These are phyloP conservation scores for Buceros bicornis DNA, from an alignment of 2,797 vertebrate species.

Conservation along the genomic window DNA sequence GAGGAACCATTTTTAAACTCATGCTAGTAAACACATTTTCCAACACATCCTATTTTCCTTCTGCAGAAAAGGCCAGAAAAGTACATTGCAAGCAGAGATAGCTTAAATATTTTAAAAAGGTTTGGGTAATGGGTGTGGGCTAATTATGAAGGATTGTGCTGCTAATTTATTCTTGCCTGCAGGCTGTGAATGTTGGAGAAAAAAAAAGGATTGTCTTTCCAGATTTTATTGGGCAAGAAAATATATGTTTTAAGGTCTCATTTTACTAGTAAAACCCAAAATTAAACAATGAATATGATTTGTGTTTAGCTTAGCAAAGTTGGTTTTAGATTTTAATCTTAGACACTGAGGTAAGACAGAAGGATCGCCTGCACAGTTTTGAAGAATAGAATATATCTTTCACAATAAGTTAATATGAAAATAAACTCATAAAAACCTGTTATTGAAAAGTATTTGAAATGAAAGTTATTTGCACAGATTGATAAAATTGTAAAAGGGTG, in stretches of 20 bases:
- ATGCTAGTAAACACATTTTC: neutral
- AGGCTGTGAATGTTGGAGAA: neutral
- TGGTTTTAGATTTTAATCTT: neutral
- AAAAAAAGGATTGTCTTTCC: neutral
- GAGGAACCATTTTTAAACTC: neutral
- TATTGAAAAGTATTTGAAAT: neutral
- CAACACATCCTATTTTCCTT: neutral
- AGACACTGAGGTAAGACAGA: neutral
- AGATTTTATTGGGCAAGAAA: neutral
- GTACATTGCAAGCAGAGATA: neutral
- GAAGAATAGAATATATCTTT: neutral
- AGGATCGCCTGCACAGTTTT: neutral
- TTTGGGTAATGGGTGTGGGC: neutral
- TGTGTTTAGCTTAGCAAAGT: neutral
- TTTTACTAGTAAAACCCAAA: neutral
- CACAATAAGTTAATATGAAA: neutral
- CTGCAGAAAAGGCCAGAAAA: neutral
- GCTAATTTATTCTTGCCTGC: neutral
- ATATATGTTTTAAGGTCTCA: neutral
- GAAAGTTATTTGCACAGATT: neutral
- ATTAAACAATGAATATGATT: neutral
- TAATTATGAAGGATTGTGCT: neutral
- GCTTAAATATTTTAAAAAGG: neutral
- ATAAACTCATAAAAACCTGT: neutral
- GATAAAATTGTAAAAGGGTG: neutral